Base-by-base conservation (phyloP, 2,797 vertebrate species). In the Sebastes taczanowskii region DNA sequence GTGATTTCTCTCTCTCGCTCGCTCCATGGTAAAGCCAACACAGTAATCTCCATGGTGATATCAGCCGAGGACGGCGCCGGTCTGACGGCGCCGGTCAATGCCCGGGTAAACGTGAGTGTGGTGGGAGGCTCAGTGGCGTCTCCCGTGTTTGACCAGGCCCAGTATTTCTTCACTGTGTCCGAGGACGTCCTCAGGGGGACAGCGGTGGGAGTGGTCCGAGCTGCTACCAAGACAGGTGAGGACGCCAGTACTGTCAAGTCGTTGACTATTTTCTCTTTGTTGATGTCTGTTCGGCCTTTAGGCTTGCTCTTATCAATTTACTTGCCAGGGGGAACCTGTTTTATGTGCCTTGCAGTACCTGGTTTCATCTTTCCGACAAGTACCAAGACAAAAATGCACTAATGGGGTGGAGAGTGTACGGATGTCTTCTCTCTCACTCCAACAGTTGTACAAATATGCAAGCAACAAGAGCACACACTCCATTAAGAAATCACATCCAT, bases 81-180 rank as follows among this genome's bases (percentile, higher is more conserved):
- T 0, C 95, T 99, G 14, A 94, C 92, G 11, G 96, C 98, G 3
- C 96, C 97, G 10, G 92, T 94, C 3, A 97, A 94, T 0, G 99
- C 99, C 81, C 90, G 91, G 55, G 97, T 99, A 55, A 99, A 99
- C 86, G 95, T 99, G 93, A 99, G 99, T 83, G 95, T 99, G 14
- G 97, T 99, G 61, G 95, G 96, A 1, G 97, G 98, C 87, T 97
- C 96, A 0, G 96, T 97, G 83, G 95, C 95, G 0, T 96, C 97
- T 5, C 99, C 99, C 0, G 87, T 97, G 84, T 99, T 99, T 49
- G 97, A 98, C 74, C 98, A 98, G 91, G 94, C 95, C 0, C 98
- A 98, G 83, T 99, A 99, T 93, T 97, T 97, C 92, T 98, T 98
- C 91, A 97, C 96, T 0, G 96, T 99, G 74, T 90, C 96, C 0